Evolutionary conservation across 2,888 invertebrate genomes (phyloP).

Genomic region (Poecilus cupreus): DNA sequence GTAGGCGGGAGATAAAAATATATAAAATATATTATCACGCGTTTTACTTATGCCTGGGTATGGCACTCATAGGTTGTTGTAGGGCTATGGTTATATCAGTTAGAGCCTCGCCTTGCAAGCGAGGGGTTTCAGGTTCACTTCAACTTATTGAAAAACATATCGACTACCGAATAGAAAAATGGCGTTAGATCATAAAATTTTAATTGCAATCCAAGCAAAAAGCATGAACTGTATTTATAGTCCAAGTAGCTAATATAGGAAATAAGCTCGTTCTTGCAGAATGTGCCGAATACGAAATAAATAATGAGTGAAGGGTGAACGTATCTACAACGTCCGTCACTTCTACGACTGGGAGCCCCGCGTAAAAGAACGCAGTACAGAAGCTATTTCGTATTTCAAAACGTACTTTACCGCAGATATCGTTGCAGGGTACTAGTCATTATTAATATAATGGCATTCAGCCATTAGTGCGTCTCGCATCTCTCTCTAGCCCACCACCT

Average conservation of each 20-base stretch:
- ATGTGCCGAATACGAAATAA: neutral
- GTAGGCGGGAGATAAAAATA: no score
- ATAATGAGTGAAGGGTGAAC: slow-evolving; percentile 24
- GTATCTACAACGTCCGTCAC: slow-evolving; percentile 10
- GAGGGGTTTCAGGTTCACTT: no score
- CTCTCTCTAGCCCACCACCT: slow-evolving; percentile 51
- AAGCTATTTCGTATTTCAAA: slow-evolving; percentile 64
- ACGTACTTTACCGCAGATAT: slow-evolving; percentile 65
- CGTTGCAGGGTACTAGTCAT: slow-evolving; percentile 64
- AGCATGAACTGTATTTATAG: neutral
- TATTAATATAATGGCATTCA: slow-evolving; percentile 67
- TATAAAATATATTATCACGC: no score
- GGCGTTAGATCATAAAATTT: no score
- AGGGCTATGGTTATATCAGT: no score
- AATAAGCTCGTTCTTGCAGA: neutral
- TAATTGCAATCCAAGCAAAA: no score
- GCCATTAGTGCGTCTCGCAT: slow-evolving; percentile 64
- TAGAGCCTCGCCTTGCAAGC: no score
- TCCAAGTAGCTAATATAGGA: neutral
- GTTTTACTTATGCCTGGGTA: no score
- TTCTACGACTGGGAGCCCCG: slow-evolving; percentile 31
- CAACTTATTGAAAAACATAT: no score
- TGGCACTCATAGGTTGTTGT: no score
- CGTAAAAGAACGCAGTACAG: slow-evolving; percentile 60
- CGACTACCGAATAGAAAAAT: no score